Evolutionary conservation across 1,140 invertebrate genomes (phyloP).

Genomic region (Prorops nasuta): DNA sequence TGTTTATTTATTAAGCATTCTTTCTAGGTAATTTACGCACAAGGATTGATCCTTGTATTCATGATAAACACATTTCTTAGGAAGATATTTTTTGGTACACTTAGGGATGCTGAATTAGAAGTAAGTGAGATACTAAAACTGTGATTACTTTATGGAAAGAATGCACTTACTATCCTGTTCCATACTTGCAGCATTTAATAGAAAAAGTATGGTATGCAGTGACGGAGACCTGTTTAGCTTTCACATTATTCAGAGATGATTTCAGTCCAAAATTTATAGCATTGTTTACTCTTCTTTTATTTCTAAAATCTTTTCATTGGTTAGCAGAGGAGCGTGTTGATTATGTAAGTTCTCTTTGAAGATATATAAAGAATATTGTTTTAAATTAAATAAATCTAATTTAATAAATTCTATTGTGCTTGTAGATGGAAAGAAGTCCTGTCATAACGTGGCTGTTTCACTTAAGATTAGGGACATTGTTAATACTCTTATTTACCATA

Average conservation of each 20-base stretch:
- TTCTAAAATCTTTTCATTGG: slow-evolving; percentile 99
- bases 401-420: slow-evolving; percentile 36
- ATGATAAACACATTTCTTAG: slow-evolving; percentile 92
- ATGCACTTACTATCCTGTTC: not conserved
- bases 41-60: slow-evolving; percentile 94
- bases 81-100: slow-evolving; percentile 96
- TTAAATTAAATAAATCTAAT: not conserved
- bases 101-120: slow-evolving; percentile 96
- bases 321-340: slow-evolving; percentile 97
- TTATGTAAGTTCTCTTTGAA: slow-evolving; percentile 76
- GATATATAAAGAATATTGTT: not conserved
- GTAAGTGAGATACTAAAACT: slow-evolving; percentile 55
- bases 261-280: slow-evolving; percentile 99
- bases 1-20: slow-evolving; percentile 20
- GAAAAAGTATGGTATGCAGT: slow-evolving; percentile 99
- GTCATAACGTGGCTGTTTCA: slow-evolving; percentile 96
- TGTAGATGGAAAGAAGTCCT: slow-evolving; percentile 97
- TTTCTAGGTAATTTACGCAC: slow-evolving; percentile 95
- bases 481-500: slow-evolving; percentile 76
- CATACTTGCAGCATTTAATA: slow-evolving; percentile 85
- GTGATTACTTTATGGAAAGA: not conserved
- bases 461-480: slow-evolving; percentile 82
- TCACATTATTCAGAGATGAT: slow-evolving; percentile 98
- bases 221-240: slow-evolving; percentile 97
- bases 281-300: slow-evolving; percentile 93